Base-by-base conservation (phyloP, 1,140 invertebrate species). In the Homarus americanus region DNA sequence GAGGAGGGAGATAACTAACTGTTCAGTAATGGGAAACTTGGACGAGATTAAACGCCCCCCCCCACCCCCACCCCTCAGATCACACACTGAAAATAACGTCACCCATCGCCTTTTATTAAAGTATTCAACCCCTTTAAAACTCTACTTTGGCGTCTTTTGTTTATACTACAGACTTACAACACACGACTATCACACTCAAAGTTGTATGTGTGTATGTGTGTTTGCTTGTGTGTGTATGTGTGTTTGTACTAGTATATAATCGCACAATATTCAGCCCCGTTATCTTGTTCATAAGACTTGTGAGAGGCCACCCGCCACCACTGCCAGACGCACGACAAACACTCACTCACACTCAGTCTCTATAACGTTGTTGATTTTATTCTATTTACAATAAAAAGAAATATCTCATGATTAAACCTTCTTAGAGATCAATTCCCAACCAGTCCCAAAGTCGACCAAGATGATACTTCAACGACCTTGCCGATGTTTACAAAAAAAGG, bases 241-340 rank as follows among this genome's bases (percentile, higher is more conserved):
- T 58, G 9, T 17, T 12, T n/a, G 36, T 76, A 38, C 38, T 76
- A 24, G 36, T 32, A 78, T 44, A 78, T 78, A 78, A 78, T 44
- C 73, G 36, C 38, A 78, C 38, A 78, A 78, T 78, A 78, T 44
- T 24, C 73, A 76, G 36, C 73, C n/a, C 75, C 75, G 75, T 78
- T 78, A 78, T 41, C 40, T 78, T 78, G 75, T 78, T 44, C 75
- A 78, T 28, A n/a, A 78, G 75, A 78, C 75, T 78, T 49, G 40
- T 7, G 75, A 49, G 75, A 78, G 41, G n/a, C 53, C 17, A 9
- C 36, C 75, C 44, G n/a, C 38, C 38, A 49, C 17, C 75, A 40
- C 75, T 20, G 75, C 75, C 75, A 78, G 75, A 49, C 75, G 75
- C 9, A 78, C 75, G 75, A 78, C n/a, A n/a, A n/a, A n/a, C n/a